A percentile compares a stretch with the other conserved stretches of the same genome.
phyloP scores from a whole-genome alignment of 2,797 vertebrate genomes.

The Acrocephalus scirpaceus region DNA sequence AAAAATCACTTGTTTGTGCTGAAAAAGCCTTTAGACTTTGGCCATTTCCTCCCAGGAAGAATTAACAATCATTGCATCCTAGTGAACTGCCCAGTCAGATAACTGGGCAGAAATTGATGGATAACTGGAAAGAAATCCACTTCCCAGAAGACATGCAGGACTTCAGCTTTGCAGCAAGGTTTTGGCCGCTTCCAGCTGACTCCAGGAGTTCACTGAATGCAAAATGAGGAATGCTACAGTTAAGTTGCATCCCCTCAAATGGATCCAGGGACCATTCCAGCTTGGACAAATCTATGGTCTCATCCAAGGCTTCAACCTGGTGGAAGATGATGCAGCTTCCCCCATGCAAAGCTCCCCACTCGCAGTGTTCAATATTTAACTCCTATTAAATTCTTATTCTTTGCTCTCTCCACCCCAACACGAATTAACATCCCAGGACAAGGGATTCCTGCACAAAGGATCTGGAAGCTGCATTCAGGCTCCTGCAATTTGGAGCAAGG shows the following conservation, averaged over 20 bases:
- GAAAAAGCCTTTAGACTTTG: background rate
- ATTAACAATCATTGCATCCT: background rate
- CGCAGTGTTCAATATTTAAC: background rate
- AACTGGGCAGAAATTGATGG: background rate
- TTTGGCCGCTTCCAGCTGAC: background rate
- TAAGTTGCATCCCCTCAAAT: background rate
- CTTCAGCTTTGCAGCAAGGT: background rate
- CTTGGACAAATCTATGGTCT: background rate
- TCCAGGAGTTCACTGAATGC: background rate
- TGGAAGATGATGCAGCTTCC: background rate
- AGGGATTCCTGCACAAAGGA: background rate
- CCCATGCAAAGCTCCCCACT: background rate
- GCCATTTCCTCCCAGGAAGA: background rate
- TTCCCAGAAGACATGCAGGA: fast-evolving
- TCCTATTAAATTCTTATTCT: background rate
- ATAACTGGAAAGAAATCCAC: background rate
- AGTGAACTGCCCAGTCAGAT: background rate
- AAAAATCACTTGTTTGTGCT: background rate
- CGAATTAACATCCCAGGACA: background rate
- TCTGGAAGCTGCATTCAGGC: background rate
- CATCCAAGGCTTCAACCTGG: background rate
- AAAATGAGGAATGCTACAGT: fast-evolving
- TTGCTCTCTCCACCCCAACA: background rate
- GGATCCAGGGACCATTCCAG: background rate
- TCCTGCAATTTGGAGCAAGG: no score